Percentiles rank a stretch among this genome's conserved stretches.
Evolutionary conservation across 2,888 invertebrate species (phyloP).

Genomic region (Argynnis bischoffii): DNA sequence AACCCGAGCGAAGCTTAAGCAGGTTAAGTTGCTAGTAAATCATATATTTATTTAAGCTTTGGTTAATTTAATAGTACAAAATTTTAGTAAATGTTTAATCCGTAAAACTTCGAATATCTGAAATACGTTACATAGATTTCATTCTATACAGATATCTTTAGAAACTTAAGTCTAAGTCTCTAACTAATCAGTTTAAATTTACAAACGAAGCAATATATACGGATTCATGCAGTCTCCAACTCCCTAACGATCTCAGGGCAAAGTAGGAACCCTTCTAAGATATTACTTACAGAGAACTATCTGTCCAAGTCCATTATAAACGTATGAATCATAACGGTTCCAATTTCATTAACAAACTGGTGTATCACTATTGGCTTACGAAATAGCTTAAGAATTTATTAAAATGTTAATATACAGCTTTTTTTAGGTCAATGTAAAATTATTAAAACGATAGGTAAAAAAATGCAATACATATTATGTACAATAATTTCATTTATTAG

Average conservation of each 20-base stretch:
- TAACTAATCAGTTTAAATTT: conserved; percentile 28
- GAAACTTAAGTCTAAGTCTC: conserved; percentile 16
- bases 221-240: conserved; percentile 46
- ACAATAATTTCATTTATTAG: too few relatives aligned
- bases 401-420: neutral
- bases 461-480: too few relatives aligned
- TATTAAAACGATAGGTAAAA: too few relatives aligned
- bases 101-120: too few relatives aligned
- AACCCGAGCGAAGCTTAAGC: too few relatives aligned
- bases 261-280: conserved; percentile 64
- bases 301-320: conserved; percentile 69
- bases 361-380: neutral
- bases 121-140: neutral
- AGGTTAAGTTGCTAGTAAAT: too few relatives aligned
- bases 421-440: too few relatives aligned
- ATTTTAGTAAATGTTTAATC: too few relatives aligned
- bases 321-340: neutral
- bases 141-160: conserved; percentile 10
- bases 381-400: neutral
- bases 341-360: neutral
- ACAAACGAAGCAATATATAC: conserved; percentile 32
- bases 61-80: too few relatives aligned
- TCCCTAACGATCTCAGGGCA: conserved; percentile 57
- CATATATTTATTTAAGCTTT: too few relatives aligned
- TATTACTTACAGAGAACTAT: conserved; percentile 53